A percentile compares a stretch with the other conserved stretches of the same genome.
Conservation (phyloP, 2,113 vertebrate genomes). For the Hyaena hyaena region DNA sequence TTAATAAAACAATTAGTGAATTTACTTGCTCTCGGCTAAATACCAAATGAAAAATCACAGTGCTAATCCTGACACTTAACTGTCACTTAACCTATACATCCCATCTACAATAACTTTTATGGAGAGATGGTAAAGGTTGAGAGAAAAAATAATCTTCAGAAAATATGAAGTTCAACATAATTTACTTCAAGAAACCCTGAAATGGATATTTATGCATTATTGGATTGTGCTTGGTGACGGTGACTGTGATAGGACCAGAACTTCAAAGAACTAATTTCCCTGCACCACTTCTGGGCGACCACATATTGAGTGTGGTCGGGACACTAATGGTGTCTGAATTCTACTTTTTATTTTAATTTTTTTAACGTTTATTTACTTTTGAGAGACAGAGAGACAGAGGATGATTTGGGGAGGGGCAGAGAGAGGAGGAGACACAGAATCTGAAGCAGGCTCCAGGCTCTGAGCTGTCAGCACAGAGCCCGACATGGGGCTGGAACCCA, state of each 20-base stretch:
- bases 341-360: neutral
- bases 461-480: too few species aligned
- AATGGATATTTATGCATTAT: neutral
- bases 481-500: too few species aligned
- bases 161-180: neutral
- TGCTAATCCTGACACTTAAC: neutral
- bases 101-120: neutral
- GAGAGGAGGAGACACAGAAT: too few species aligned
- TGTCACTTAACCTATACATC: neutral
- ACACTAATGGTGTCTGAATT: neutral
- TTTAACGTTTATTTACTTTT: too few species aligned
- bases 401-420: too few species aligned
- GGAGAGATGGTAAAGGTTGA: neutral
- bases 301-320: neutral
- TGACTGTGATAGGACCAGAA: neutral
- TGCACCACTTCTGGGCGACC: neutral
- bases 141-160: neutral
- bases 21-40: neutral
- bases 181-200: neutral
- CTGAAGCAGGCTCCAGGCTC: too few species aligned
- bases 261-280: neutral
- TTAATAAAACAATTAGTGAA: neutral
- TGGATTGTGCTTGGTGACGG: neutral
- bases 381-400: too few species aligned
- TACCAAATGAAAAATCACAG: neutral